Base-by-base conservation (phyloP, 2,797 vertebrate species). In the Argentina silus region DNA sequence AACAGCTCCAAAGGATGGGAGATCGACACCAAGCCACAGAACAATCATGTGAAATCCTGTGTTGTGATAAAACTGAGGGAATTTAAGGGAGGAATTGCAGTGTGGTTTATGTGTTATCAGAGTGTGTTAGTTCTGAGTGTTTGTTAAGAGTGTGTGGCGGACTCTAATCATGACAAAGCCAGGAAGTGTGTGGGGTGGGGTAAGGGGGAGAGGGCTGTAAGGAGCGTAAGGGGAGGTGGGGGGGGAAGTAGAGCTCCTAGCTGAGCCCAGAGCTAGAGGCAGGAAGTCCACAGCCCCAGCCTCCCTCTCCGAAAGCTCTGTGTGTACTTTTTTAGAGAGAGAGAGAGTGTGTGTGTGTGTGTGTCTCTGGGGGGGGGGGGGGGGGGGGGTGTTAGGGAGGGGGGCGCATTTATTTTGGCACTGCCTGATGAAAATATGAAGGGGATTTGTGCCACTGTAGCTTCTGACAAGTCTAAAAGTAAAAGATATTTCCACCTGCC, bases 281-380 rank as follows among this genome's bases (percentile, higher is more conserved):
- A 84, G 85, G 83, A 85, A 75, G 67, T 75, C 65, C 36, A n/a
- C 60, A 55, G 44, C 70, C 76, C 42, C 43, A 67, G 47, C 51
- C 50, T 56, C 19, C 51, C 59, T 68, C 44, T 74, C 11, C 12
- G 10, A 70, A 60, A 60, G 27, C 23, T 48, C 19, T n/a, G 6
- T 48, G 27, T 17, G 36, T 11, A 47, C 50, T 44, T 66, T 23
- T 67, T 43, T 51, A 65, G 60, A 42, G 50, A 19, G 51, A 56
- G 60, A 44, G 55, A 64, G 67, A 50, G 67, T 70, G 43, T 63
- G 60, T 15, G 47, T 47, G 4, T 11, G 3, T 55, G 12, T 21
- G 47, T 12, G 43, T 53, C 45, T 67, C 27, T 62, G 36, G 43
- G 56, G 50, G 60, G 23, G 45, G 14, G 47, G 45, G 47, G 27